Evolutionary conservation across 2,113 vertebrate genomes (phyloP), one percentile per base, ranked within the genome.

Genomic region (Callipepla squamata): DNA sequence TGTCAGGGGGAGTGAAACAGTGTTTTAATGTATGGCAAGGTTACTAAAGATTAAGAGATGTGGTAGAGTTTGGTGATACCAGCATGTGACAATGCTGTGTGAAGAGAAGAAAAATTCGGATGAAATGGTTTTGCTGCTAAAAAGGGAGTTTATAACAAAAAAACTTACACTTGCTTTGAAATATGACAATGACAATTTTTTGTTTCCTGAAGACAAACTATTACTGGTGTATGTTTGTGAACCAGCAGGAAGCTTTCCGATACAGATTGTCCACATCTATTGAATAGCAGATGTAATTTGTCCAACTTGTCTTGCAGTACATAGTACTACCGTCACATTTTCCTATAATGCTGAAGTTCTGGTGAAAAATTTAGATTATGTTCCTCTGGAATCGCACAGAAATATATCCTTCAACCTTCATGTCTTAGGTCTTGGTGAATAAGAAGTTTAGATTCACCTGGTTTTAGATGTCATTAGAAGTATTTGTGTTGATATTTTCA

Each of bases 161-260:
- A 90, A 97, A 97, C 98, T 97, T 97, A 91, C 59, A 79, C 96
- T 97, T 92, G 72, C 90, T 97, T 97, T 95, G 90, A 93, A 96
- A 97, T 96, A 97, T 96, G 96, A 97, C 96, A 96, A 96, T 93
- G 74, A 95, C 95, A 97, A 97, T 97, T 97, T 96, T 97, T 97
- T 97, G 97, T 97, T 68, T 83, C 74, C 58, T 94, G 93, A 97
- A 98, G 97, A 97, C 94, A 97, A 97, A 97, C 92, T 89, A 95
- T 95, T 96, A 91, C 91, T 93, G 89, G 96, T 96, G 77, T 89
- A 50, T 95, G 92, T 95, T 97, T 97, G 80, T 92, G 87, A 94
- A 90, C 93, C 93, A 97, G 84, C 88, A 97, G 96, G 76, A 82
- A 89, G 76, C 88, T 91, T 96, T 95, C 94, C 96, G 92, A 97